Evolutionary conservation across 53 echinoderm and acorn worm genomes (phyloP).

Genomic region (Arbacia lixula): DNA sequence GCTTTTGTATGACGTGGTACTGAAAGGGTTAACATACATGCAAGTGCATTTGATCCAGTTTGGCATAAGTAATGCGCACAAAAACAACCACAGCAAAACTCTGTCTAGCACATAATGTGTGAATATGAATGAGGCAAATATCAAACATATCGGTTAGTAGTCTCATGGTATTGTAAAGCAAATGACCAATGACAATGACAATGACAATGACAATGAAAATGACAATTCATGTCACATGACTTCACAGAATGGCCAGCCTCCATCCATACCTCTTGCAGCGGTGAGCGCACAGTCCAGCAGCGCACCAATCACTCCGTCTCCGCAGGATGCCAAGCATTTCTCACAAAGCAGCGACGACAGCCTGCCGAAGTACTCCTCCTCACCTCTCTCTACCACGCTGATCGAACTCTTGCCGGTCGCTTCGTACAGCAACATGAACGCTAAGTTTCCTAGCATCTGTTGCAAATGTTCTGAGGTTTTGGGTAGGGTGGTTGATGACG

Average conservation of each 20-base stretch:
- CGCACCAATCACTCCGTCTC: neutral
- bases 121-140: too few species aligned
- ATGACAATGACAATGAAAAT: too few species aligned
- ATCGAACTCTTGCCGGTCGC: neutral
- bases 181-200: too few species aligned
- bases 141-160: too few species aligned
- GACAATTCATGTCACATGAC: neutral
- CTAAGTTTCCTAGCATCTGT: neutral
- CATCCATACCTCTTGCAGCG: slow-evolving; percentile 1
- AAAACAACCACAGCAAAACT: too few species aligned
- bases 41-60: too few species aligned
- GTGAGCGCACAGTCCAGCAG: neutral
- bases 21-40: too few species aligned
- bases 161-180: too few species aligned
- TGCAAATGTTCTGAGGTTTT: neutral
- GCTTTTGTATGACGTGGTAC: too few species aligned
- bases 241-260: neutral
- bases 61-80: too few species aligned
- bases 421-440: slow-evolving; percentile 1
- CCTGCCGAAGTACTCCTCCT: neutral
- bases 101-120: too few species aligned
- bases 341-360: neutral
- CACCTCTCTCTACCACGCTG: neutral
- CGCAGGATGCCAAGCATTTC: neutral
- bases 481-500: neutral